Base-by-base conservation (phyloP, 2,113 vertebrate genomes). In the Tyrannus savana region DNA sequence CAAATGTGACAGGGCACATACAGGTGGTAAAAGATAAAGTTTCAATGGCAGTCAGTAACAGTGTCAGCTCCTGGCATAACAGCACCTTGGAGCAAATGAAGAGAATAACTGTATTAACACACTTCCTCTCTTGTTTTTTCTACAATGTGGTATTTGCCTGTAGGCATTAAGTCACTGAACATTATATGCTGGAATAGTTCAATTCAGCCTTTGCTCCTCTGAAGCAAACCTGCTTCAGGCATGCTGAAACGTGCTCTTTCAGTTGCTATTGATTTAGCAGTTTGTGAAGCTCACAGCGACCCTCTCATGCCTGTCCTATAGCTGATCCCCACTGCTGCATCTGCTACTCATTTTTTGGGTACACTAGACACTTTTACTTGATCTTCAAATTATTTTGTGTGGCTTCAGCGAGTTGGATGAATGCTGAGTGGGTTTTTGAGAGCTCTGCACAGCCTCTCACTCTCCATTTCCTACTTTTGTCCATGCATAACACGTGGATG, bases 131-230 rank as follows among this genome's bases (percentile, higher is more conserved):
- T 56, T 5, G 0, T 72, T 75, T 89, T 83, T 68, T 87, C 47
- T 64, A 12, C 31, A 10, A 15, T 18, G 8, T 78, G 63, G 66
- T 87, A 66, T 89, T 92, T 91, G 74, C 91, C 91, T 76, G 84
- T 68, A 79, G 87, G 84, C 73, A 14, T 47, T 23, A 84, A 91
- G 39, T 92, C 64, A 41, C 41, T 82, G 58, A 92, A 37, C 84
- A 50, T 76, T 69, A 7, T 44, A 23, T 59, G 35, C 73, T 92
- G 56, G 23, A 56, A 41, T 68, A 68, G 31, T 89, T 95, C 77
- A 39, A 44, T 87, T 72, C 52, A 89, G 87, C 62, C 44, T 56
- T 81, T 67, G 56, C 47, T 91, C 19, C 31, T 75, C 62, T 64
- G 81, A 19, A 60, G 33, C 7, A 2, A 63, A 64, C 44, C 66